Base-by-base conservation (phyloP, 2,888 invertebrate genomes). In the Drosophila imparisetae region DNA sequence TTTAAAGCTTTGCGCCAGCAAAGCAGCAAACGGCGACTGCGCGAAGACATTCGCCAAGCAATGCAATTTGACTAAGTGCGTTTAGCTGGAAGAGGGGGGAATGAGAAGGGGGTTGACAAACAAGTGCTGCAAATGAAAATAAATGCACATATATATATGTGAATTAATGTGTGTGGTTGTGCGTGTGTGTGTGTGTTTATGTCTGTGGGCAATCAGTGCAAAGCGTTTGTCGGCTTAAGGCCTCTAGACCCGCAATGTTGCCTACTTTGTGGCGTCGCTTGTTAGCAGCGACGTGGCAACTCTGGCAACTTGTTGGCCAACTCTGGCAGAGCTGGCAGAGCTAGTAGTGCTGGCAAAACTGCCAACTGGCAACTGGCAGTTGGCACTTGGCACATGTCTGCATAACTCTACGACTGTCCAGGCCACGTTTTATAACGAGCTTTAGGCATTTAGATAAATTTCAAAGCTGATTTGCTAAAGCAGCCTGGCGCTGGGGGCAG, bases 381-480 rank as follows among this genome's bases (percentile, higher is more conserved):
- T 81, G 81, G 70, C 83, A 83, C 66, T 57, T 83, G 83, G 72
- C 83, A 83, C 68, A 70, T 70, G 83, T 79, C 78, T 68, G 81
- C 84, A 89, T 86, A 86, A 86, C 88, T 86, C 86, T 86, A 75
- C 66, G 72, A 60, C 78, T 73, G 74, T 69, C 72, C 63, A 66
- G 65, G 66, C 72, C 66, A 65, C 84, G 71, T 84, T 83, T 88
- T 78, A 83, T 86, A 80, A 86, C 84, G 78, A 82, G 89, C 89
- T 86, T 86, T 74, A 82, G 86, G 86, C 86, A 89, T 86, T 86
- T 86, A 86, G 84, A 86, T 86, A 86, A 89, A 86, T 86, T 88
- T 89, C 81, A 84, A 84, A 88, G 86, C 84, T 86, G 86, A 89
- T 88, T 86, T 88, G 83, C 81, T 60, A 68, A 75, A 54, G 78